A percentile compares a stretch with the other conserved stretches of the same genome.
phyloP scores from a whole-genome alignment of 2,797 vertebrate species.

The Bucorvus abyssinicus region DNA sequence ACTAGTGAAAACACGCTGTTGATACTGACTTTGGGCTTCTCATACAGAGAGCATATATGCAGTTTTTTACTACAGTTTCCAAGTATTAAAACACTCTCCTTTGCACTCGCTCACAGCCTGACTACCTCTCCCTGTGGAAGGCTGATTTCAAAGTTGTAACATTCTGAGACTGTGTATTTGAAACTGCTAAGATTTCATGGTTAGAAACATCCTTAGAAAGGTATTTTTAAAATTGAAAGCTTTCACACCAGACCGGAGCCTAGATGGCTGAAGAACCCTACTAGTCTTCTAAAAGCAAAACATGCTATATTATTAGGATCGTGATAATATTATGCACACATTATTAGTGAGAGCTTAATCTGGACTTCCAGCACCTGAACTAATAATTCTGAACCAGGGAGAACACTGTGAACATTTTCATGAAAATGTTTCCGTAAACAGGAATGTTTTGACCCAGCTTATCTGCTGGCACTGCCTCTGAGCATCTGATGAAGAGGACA shows the following conservation, averaged over 20 bases:
- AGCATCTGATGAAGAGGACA: background rate
- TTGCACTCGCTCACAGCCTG: background rate
- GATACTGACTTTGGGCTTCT: background rate
- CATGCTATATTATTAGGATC: background rate
- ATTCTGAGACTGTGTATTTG: background rate
- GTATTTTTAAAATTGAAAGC: background rate
- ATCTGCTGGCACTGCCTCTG: background rate
- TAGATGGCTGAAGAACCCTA: background rate
- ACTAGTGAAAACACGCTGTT: background rate
- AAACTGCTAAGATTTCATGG: background rate
- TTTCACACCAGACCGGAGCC: background rate
- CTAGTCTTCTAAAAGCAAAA: background rate
- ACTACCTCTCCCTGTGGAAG: background rate
- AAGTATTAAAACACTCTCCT: background rate
- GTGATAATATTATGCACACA: background rate
- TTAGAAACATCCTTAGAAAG: background rate
- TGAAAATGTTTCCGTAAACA: background rate
- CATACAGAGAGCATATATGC: background rate
- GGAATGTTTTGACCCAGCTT: background rate
- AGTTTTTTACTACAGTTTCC: background rate
- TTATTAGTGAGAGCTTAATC: background rate
- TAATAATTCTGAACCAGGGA: background rate
- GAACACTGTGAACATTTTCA: background rate
- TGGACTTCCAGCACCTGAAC: background rate
- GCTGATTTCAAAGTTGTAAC: background rate